phyloP scores from a whole-genome alignment of 2,113 vertebrate species.

The Poecilia latipinna region DNA sequence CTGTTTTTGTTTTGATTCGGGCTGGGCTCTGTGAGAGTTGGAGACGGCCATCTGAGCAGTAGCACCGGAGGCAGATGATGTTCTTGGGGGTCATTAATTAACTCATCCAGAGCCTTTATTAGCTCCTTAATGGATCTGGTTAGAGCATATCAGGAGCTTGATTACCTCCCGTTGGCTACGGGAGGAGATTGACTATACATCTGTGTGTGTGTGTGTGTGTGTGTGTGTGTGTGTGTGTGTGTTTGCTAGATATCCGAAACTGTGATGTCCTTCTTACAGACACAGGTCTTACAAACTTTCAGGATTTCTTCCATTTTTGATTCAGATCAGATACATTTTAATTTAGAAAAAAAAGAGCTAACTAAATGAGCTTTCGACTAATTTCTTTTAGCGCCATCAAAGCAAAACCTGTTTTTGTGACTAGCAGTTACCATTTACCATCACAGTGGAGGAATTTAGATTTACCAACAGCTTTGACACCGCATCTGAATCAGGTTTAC shows the following conservation, averaged over 20 bases:
- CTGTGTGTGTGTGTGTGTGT: conserved; percentile 11
- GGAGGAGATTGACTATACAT: conserved; percentile 39
- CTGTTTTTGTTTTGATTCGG: conserved; percentile 61
- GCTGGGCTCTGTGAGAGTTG: conserved; percentile 33
- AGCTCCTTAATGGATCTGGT: conserved; percentile 79
- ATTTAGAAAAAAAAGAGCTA: no score
- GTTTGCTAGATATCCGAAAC: neutral
- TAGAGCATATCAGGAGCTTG: conserved; percentile 73
- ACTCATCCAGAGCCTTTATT: conserved; percentile 76
- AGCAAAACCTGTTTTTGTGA: neutral
- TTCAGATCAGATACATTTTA: neutral
- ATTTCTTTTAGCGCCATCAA: neutral
- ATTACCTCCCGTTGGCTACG: conserved; percentile 72
- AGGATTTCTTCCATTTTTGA: neutral
- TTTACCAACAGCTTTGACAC: neutral
- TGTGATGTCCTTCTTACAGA: neutral
- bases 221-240: neutral
- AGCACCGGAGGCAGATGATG: conserved; percentile 70
- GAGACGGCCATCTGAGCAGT: conserved; percentile 37
- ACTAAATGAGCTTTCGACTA: neutral
- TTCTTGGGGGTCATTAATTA: conserved; percentile 79
- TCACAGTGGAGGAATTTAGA: neutral
- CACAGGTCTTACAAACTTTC: neutral
- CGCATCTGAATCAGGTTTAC: neutral
- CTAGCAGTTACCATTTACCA: neutral